A percentile compares a stretch with the other conserved stretches of the same genome.
Conservation (phyloP, 2,888 invertebrate species). For the Macrosoma leucophasiata region DNA sequence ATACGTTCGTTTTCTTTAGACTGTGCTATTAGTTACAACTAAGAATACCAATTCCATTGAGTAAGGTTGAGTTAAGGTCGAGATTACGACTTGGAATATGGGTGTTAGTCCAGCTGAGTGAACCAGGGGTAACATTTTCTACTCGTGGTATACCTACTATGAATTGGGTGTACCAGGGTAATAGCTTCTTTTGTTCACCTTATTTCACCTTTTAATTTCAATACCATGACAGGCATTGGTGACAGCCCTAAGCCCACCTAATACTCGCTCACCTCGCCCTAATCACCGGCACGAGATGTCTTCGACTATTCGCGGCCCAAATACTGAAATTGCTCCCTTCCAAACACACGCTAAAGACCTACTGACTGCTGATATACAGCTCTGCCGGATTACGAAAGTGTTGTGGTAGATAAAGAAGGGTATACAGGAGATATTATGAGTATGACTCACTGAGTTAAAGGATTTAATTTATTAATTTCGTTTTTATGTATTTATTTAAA, state of each 20-base stretch:
- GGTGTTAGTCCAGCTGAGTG: no score
- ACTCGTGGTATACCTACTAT: no score
- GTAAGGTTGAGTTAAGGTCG: no score
- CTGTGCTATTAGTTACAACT: no score
- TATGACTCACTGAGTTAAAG: neutral
- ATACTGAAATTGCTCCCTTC: neutral
- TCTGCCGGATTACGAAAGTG: neutral
- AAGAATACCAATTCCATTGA: no score
- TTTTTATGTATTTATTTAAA: no score
- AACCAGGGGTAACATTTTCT: no score
- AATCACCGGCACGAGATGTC: conserved; percentile 45
- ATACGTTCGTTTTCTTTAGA: no score
- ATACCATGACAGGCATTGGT: conserved; percentile 3
- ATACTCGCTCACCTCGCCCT: conserved; percentile 38
- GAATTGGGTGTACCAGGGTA: no score
- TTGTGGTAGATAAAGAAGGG: neutral
- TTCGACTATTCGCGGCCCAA: conserved; percentile 17
- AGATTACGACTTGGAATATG: no score
- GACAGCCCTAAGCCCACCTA: conserved; percentile 23
- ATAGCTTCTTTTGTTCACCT: no score
- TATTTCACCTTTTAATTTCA: no score
- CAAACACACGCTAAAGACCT: neutral
- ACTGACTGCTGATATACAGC: conserved; percentile 1
- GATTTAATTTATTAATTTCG: conserved; percentile 4
- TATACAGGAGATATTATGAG: neutral